phyloP scores from a whole-genome alignment of 64 coral and sea anemone species.

The Stichodactyla helianthus region DNA sequence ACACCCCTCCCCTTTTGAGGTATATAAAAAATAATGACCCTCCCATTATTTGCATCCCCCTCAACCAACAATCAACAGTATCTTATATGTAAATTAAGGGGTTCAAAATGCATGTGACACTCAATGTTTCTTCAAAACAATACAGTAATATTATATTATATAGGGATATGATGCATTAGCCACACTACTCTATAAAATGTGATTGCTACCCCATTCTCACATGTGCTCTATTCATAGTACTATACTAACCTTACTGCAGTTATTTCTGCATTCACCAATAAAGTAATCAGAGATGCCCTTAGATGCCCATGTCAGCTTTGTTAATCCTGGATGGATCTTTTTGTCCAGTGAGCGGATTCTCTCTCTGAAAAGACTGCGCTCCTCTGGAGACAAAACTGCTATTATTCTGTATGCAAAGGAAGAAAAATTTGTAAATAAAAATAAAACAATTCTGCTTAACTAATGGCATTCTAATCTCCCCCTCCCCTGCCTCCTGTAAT shows the following conservation, averaged over 20 bases:
- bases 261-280: conserved; percentile 96
- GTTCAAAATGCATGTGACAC: too few relatives aligned
- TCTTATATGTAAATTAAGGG: too few relatives aligned
- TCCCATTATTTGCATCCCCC: too few relatives aligned
- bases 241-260: conserved; percentile 86
- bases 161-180: too few relatives aligned
- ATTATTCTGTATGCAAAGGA: conserved; percentile 65
- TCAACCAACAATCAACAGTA: too few relatives aligned
- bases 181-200: too few relatives aligned
- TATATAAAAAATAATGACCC: too few relatives aligned
- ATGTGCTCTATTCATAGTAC: not conserved
- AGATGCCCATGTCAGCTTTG: conserved; percentile 95
- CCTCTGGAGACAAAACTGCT: conserved; percentile 87
- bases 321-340: conserved; percentile 96
- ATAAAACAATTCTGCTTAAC: not conserved
- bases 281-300: conserved; percentile 99
- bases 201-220: too few relatives aligned
- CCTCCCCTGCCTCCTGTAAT: too few relatives aligned
- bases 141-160: not conserved
- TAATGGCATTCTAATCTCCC: too few relatives aligned
- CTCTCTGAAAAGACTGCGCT: conserved; percentile 86
- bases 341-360: conserved; percentile 94
- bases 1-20: too few relatives aligned
- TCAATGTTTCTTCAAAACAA: not conserved
- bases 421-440: not conserved